These are phyloP conservation scores for Rhinoraja longicauda DNA, from an alignment of 2,797 vertebrate species.

Conservation along the genomic window DNA sequence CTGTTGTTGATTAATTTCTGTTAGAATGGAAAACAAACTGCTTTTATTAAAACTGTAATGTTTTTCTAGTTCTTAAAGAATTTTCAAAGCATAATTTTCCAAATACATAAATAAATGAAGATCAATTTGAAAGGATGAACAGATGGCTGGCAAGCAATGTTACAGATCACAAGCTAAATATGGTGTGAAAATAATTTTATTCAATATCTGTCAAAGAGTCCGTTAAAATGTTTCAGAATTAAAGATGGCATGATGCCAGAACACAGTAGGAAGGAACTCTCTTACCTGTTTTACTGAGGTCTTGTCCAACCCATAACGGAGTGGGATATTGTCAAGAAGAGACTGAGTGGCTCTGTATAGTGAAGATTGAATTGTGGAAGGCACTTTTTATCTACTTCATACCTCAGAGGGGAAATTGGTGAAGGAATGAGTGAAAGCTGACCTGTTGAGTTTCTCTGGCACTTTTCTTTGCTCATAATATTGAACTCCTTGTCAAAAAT, in stretches of 20 bases:
- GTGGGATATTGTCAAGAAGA: not conserved
- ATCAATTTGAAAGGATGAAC: not conserved
- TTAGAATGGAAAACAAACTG: not conserved
- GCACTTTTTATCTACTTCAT: not conserved
- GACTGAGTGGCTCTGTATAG: not conserved
- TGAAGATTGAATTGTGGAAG: not conserved
- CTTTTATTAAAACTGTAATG: not conserved
- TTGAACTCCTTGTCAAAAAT: no score
- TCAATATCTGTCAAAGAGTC: conserved; percentile 6
- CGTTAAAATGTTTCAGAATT: not conserved
- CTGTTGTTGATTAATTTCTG: not conserved
- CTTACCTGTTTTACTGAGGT: not conserved
- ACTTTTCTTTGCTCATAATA: no score
- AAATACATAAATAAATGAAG: not conserved
- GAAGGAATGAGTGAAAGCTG: not conserved
- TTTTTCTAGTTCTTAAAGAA: not conserved
- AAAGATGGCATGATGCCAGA: not conserved
- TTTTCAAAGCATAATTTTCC: not conserved
- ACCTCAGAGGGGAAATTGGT: not conserved
- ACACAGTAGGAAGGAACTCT: not conserved
- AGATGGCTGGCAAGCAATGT: not conserved
- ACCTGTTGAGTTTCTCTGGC: no score
- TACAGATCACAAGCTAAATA: not conserved
- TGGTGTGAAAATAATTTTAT: conserved; percentile 9
- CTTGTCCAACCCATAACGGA: not conserved